Base-by-base conservation (phyloP, 2,888 invertebrate species). In the Diarsia brunnea region DNA sequence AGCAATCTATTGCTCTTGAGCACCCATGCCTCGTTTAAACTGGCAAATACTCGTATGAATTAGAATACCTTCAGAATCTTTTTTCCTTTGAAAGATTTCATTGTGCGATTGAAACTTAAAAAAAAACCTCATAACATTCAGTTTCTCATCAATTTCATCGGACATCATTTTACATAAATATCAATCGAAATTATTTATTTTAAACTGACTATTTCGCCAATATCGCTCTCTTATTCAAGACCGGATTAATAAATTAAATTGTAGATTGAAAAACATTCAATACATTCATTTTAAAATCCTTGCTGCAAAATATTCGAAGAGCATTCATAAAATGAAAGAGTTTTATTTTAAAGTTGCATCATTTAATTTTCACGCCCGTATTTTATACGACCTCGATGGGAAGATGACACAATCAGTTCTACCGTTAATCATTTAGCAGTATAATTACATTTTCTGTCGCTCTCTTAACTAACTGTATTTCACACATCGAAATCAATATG, bases 1-100 rank as follows among this genome's bases (percentile, higher is more conserved):
- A 89, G 89, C 91, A 91, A 93, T 93, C 91, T 92, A 90, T 89
- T 85, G 86, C 81, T 81, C 84, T 84, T 81, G 77, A 73, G 60
- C 68, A 81, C 65, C 45, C 63, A 58, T 80, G 88, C 81, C 81
- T 86, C 85, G 88, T 91, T 91, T 86, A 81, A 82, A 87, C 84
- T 78, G 31, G 60, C 27, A 21, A 69, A 43, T 47, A 81, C 70
- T 71, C 45, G 51, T 55, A 73, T 69, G 8, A 38, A n/a, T 10
- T 55, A 10, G 27, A n/a, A 24, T 43, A 63, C n/a, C 43, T 61
- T 12, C 1, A 7, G 24, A 24, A 21, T 21, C n/a, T 24, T 24
- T 47, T 1, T 31, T 43, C 16, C 21, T 12, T 24, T 24, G 21
- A n/a, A 16, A 31, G 2, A 45, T 45, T n/a, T 0, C 19, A 47